Base-by-base conservation (phyloP, 1,140 invertebrate genomes). In the Saccostrea cuccullata region DNA sequence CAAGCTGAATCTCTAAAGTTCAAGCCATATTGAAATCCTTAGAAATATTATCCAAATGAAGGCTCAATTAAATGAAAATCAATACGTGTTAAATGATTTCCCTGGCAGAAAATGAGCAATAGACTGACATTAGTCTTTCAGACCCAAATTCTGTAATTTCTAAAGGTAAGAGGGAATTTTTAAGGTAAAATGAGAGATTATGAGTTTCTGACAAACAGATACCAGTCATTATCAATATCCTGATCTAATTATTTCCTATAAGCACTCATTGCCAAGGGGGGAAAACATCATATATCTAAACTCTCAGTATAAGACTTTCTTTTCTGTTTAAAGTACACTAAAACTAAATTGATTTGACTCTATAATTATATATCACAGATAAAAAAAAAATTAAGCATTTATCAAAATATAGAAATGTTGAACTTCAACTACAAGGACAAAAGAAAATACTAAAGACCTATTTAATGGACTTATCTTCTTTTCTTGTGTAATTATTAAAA, bases 51-150 rank as follows among this genome's bases (percentile, higher is more conserved):
- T 77, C 70, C 70, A 77, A 77, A 77, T 77, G 70, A 36, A 77
- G 70, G 70, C 70, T 77, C 70, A 77, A 77, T 77, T 77, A 36
- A 30, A 30, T 77, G 70, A 77, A 77, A 40, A 77, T 77, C 70
- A 77, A 77, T 77, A 77, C 70, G 9, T 77, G 70, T 77, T 77
- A 77, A 77, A 77, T 77, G 70, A 30, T 77, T 77, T 77, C 70
- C 30, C 15, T 23, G 70, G 70, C 70, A 77, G 70, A 11, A 77
- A 77, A 77, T 77, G 70, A 23, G 26, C 70, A 77, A 77, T 30
- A 30, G 70, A 77, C 13, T 77, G 70, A 77, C 70, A 77, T 40
- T 77, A 77, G 70, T 77, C 26, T 77, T 77, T 77, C 70, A 77
- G 26, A 77, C 26, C 23, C 1, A 3, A 77, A 77, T 77, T 77